Percentiles rank a stretch among this genome's conserved stretches.
phyloP scores from a whole-genome alignment of 2,113 vertebrate genomes.

The Malurus alboscapulatus region DNA sequence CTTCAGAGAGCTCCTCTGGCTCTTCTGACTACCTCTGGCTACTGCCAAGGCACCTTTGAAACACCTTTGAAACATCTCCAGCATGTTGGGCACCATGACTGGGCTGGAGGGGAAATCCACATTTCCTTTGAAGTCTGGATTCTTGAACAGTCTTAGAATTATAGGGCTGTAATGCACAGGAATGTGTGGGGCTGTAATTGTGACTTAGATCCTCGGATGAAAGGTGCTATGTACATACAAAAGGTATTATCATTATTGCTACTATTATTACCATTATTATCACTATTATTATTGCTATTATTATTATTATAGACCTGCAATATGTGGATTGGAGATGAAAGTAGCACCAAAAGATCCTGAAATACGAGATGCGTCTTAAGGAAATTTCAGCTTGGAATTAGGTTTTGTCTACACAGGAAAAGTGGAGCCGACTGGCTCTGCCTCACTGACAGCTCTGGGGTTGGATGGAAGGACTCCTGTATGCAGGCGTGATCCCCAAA shows the following conservation, averaged over 20 bases:
- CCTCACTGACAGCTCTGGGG: not conserved
- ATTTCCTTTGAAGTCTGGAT: slow-evolving; percentile 59
- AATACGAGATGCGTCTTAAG: slow-evolving; percentile 30
- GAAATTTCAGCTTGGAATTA: slow-evolving; percentile 21
- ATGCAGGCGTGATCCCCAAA: not conserved
- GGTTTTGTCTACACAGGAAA: not conserved
- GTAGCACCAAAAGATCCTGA: slow-evolving; percentile 45
- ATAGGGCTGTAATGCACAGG: slow-evolving; percentile 62
- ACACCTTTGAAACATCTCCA: slow-evolving; percentile 56
- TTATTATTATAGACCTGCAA: slow-evolving; percentile 55
- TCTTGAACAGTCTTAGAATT: slow-evolving; percentile 56
- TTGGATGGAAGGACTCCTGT: not conserved
- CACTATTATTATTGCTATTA: slow-evolving; percentile 35
- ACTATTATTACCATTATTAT: slow-evolving; percentile 45
- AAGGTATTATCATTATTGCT: slow-evolving; percentile 57
- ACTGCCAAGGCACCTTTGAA: slow-evolving; percentile 47
- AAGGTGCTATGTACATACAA: slow-evolving; percentile 55
- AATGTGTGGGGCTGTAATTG: slow-evolving; percentile 65
- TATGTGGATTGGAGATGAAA: slow-evolving; percentile 53
- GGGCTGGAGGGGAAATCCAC: slow-evolving; percentile 65
- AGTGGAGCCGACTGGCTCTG: not conserved
- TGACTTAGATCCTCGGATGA: slow-evolving; percentile 66
- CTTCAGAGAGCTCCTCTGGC: not conserved
- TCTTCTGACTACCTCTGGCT: slow-evolving; percentile 25
- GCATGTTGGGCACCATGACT: slow-evolving; percentile 37